Evolutionary conservation across 1,140 invertebrate genomes (phyloP).

Genomic region (Sinonovacula constricta): DNA sequence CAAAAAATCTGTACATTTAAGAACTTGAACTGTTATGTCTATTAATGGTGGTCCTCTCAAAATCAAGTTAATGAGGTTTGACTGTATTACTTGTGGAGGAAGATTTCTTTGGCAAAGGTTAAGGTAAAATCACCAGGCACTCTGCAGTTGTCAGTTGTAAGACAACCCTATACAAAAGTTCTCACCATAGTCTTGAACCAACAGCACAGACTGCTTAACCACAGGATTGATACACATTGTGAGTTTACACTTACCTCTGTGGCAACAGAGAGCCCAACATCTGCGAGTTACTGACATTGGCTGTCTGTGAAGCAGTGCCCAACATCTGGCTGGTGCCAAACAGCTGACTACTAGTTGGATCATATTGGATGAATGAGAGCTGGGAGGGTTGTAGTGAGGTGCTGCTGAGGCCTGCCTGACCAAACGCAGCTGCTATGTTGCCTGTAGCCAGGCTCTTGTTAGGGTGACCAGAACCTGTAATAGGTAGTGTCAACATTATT

Average conservation of each 20-base stretch:
- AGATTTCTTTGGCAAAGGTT: no score
- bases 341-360: conserved; percentile 56
- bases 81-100: no score
- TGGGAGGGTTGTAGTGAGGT: conserved; percentile 77
- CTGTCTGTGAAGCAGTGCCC: conserved; percentile 68
- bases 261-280: conserved; percentile 83
- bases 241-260: conserved; percentile 61
- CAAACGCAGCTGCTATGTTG: conserved; percentile 40
- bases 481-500: not conserved
- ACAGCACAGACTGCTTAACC: no score
- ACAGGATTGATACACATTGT: not conserved
- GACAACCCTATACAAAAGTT: no score
- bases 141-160: no score
- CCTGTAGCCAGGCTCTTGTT: conserved; percentile 30
- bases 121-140: no score
- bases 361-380: conserved; percentile 52
- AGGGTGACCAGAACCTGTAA: conserved; percentile 19
- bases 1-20: no score
- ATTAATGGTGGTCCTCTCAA: no score
- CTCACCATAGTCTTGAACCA: no score
- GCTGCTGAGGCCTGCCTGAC: conserved; percentile 57
- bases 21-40: no score
- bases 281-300: conserved; percentile 77
- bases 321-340: conserved; percentile 71
- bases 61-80: no score